Evolutionary conservation across 2,113 vertebrate species (phyloP).

Genomic region (Notiomystis cincta): DNA sequence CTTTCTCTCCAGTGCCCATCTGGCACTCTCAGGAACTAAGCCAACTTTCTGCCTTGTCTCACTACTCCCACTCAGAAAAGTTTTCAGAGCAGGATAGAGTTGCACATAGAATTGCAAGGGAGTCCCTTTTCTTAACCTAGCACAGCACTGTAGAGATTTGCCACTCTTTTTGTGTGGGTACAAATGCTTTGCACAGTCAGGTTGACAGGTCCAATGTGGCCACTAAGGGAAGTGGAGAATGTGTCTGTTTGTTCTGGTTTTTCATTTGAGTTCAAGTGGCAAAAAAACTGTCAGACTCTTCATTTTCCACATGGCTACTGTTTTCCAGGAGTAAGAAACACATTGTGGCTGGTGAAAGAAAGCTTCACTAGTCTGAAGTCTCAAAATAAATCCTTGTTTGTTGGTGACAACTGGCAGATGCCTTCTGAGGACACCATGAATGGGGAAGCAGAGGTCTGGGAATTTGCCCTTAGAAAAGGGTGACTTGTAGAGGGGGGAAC

Average conservation of each 20-base stretch:
- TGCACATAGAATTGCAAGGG: neutral
- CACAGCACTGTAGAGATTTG: neutral
- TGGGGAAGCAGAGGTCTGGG: neutral
- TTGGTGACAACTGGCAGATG: neutral
- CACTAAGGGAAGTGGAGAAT: neutral
- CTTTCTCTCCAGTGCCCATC: slow-evolving; percentile 1
- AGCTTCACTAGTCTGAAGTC: neutral
- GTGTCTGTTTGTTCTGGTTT: neutral
- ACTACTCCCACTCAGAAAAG: neutral
- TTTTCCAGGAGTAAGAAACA: neutral
- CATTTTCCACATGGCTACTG: neutral
- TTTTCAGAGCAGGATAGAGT: neutral
- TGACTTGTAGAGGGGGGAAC: neutral
- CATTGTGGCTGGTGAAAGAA: neutral
- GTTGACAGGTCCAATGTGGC: neutral
- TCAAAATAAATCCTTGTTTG: neutral
- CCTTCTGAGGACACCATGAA: neutral
- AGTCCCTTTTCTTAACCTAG: neutral
- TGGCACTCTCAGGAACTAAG: slow-evolving; percentile 1
- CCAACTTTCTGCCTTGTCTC: neutral
- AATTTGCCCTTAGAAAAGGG: neutral
- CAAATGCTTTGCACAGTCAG: neutral
- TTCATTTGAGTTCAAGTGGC: neutral
- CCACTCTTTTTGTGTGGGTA: neutral
- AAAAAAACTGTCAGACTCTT: neutral